Evolutionary conservation across 2,888 invertebrate genomes (phyloP).

Genomic region (Julus scanicus): DNA sequence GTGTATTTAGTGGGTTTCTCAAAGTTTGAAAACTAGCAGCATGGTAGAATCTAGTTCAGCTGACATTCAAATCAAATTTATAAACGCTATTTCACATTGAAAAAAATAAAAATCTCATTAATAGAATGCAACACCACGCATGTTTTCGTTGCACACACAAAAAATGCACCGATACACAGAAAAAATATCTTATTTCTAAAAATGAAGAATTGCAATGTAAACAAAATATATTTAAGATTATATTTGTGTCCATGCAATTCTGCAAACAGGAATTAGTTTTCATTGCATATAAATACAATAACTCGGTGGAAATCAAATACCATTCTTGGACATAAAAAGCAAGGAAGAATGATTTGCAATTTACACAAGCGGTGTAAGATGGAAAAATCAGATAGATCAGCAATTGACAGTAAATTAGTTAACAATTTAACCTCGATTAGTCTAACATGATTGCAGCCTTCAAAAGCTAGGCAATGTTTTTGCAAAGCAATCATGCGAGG

Average conservation of each 20-base stretch:
- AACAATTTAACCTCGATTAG: conserved; percentile 47
- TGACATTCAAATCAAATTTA: background rate
- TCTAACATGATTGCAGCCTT: conserved; percentile 6
- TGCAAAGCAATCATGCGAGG: background rate
- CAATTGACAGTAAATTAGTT: conserved; percentile 42
- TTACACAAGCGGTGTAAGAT: conserved; percentile 3
- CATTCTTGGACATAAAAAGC: background rate
- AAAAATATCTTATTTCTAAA: background rate
- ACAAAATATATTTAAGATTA: background rate
- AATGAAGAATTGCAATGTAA: background rate
- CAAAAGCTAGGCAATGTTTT: background rate
- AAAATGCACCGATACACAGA: background rate
- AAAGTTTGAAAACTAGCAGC: no score
- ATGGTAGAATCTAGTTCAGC: no score
- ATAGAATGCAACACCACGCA: background rate
- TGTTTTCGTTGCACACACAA: background rate
- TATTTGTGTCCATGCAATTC: background rate
- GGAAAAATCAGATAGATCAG: conserved; percentile 23
- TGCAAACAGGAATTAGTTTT: background rate
- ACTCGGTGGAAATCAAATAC: background rate
- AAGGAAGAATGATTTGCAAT: conserved; percentile 6
- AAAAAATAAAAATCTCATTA: background rate
- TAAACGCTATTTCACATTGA: background rate
- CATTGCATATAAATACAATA: background rate
- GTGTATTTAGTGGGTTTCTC: no score